Base-by-base conservation (phyloP, 2,113 vertebrate species). In the Carassius auratus region DNA sequence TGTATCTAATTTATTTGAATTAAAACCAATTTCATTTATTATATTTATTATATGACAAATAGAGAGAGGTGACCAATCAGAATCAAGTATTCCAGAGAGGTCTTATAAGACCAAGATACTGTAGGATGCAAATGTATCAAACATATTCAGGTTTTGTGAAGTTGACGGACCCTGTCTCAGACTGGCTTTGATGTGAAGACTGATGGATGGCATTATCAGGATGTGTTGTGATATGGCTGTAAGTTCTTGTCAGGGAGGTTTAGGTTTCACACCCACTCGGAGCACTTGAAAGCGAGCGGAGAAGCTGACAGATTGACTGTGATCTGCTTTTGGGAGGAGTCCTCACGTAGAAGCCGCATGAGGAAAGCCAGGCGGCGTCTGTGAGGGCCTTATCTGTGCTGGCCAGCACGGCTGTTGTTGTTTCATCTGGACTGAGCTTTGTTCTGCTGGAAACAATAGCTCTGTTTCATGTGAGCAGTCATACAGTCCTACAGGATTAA, bases 371-470 rank as follows among this genome's bases (percentile, higher is more conserved):
- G 79, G 62, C 79, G 26, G 42, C 10, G 66, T 50, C 55, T 71
- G 86, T 2, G 21, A 59, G 33, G 73, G 30, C 42, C 77, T 87
- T 74, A 79, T 87, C 64, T 86, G 33, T 48, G 21, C 23, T 21
- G 85, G 30, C 33, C 69, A 82, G 57, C 52, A 45, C 48, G 68
- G 71, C 59, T 55, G 33, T 86, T 83, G 71, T 82, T 69, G 59
- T 83, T 83, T 82, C 74, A 81, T 81, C 80, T 13, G 80, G 62
- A 64, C 42, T 80, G 30, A 55, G 69, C 80, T 86, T 82, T 86
- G 64, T 77, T 73, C 61, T 76, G 59, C 36, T 69, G 42, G 76
- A 48, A 64, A 86, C 55, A 83, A 79, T 64, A 80, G 71, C 84
- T 86, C 17, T 19, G 36, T 33, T 74, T 8, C 48, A 38, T 55